Percentiles rank a stretch among this genome's conserved stretches.
Evolutionary conservation across 2,888 invertebrate genomes (phyloP).

Genomic region (Parasteatoda lunata): DNA sequence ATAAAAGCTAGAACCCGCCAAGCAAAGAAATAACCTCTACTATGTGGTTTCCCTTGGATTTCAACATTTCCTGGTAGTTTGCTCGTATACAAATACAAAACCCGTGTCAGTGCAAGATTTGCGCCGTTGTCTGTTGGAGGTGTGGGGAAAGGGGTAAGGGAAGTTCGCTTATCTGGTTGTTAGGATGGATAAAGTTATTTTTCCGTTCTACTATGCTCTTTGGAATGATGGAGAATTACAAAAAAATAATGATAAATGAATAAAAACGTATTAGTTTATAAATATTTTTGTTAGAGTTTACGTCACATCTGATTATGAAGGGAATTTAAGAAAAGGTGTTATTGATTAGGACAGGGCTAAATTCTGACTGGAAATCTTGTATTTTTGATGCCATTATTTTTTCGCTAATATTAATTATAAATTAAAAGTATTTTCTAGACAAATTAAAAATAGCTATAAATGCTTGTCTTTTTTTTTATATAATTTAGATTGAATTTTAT

Average conservation of each 20-base stretch:
- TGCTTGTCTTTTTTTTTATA: no score
- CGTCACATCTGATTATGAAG: background rate
- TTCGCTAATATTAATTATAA: no score
- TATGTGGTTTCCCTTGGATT: background rate
- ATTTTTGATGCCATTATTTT: no score
- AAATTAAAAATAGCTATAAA: no score
- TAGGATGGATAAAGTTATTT: background rate
- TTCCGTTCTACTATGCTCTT: background rate
- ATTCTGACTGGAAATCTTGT: no score
- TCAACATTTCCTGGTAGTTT: slow-evolving; percentile 54
- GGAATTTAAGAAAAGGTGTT: background rate
- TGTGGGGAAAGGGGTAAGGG: background rate
- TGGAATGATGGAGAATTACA: background rate
- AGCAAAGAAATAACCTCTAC: slow-evolving; percentile 29
- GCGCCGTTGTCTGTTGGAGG: background rate
- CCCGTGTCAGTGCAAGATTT: slow-evolving; percentile 33
- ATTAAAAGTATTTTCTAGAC: no score
- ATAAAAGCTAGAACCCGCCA: slow-evolving; percentile 21
- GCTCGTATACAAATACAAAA: slow-evolving; percentile 29
- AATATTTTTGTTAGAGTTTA: background rate
- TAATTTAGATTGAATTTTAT: no score
- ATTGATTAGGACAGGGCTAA: background rate
- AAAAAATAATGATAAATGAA: background rate
- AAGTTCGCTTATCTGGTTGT: background rate
- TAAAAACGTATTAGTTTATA: background rate